These are phyloP conservation scores for Torymus auratus DNA, from an alignment of 2,888 invertebrate species.

Conservation along the genomic window DNA sequence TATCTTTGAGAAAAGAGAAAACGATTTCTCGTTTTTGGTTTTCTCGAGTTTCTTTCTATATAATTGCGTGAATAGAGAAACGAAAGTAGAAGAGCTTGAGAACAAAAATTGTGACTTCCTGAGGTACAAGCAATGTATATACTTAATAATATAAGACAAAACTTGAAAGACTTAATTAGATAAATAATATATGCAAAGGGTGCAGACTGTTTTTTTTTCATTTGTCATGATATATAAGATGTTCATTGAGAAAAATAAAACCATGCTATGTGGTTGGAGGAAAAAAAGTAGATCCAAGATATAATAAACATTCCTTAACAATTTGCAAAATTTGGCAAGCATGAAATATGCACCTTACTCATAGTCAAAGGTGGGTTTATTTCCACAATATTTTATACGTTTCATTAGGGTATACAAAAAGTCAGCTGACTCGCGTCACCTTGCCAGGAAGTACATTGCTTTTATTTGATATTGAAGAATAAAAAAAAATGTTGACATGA, in stretches of 20 bases:
- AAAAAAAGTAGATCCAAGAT: slow-evolving; percentile 20
- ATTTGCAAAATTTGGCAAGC: slow-evolving; percentile 33
- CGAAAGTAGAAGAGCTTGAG: background rate
- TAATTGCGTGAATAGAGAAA: background rate
- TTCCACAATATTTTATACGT: no score
- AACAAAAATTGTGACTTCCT: slow-evolving; percentile 13
- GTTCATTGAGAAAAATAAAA: slow-evolving; percentile 2
- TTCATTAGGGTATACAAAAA: no score
- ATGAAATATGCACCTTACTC: slow-evolving; percentile 21
- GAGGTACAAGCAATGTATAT: slow-evolving; percentile 9
- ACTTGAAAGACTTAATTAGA: background rate
- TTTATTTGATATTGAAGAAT: no score
- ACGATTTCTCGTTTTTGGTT: no score
- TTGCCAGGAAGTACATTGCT: slow-evolving; percentile 18
- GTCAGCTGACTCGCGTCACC: background rate
- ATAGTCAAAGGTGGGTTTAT: background rate
- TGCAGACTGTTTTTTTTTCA: slow-evolving; percentile 12
- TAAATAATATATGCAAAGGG: background rate
- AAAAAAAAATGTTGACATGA: no score
- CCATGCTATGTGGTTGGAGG: slow-evolving; percentile 26
- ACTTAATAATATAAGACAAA: background rate
- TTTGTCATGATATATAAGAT: background rate
- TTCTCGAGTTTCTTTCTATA: no score
- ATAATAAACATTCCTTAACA: slow-evolving; percentile 45
- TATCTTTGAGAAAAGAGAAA: no score